Evolutionary conservation across 2,113 vertebrate species (phyloP).

Genomic region (Myocastor coypus): DNA sequence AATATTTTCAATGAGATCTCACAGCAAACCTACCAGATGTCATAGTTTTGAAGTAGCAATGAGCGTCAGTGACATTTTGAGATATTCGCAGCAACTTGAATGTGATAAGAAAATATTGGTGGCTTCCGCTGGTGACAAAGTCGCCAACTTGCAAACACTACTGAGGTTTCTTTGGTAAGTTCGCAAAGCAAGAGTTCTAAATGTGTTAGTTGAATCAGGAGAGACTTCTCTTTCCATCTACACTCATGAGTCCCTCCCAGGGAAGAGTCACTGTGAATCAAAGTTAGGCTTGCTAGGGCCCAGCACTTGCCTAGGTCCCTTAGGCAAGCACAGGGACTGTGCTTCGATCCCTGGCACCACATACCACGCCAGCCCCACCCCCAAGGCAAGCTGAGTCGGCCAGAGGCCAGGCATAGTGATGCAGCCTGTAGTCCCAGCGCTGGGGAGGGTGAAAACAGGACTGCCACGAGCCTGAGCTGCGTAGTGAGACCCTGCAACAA

Average conservation of each 20-base stretch:
- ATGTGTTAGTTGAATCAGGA: not conserved
- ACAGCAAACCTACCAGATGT: not conserved
- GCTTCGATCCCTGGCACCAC: too few species aligned
- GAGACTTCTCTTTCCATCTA: not conserved
- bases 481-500: too few species aligned
- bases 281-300: too few species aligned
- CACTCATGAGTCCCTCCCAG: not conserved
- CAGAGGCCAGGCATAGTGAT: too few species aligned
- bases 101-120: not conserved
- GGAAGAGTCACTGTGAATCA: not conserved
- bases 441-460: too few species aligned
- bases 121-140: not conserved
- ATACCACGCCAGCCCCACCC: too few species aligned
- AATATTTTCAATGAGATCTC: not conserved
- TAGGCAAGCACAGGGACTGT: too few species aligned
- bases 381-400: too few species aligned
- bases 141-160: accelerated
- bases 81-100: not conserved
- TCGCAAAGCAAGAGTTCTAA: accelerated
- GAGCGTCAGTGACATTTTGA: not conserved
- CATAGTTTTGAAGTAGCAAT: not conserved
- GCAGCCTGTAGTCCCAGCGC: too few species aligned
- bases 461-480: too few species aligned
- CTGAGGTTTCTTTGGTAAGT: not conserved
- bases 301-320: too few species aligned